Evolutionary conservation across 1,140 invertebrate species (phyloP).

Genomic region (Drosophila jambulina): DNA sequence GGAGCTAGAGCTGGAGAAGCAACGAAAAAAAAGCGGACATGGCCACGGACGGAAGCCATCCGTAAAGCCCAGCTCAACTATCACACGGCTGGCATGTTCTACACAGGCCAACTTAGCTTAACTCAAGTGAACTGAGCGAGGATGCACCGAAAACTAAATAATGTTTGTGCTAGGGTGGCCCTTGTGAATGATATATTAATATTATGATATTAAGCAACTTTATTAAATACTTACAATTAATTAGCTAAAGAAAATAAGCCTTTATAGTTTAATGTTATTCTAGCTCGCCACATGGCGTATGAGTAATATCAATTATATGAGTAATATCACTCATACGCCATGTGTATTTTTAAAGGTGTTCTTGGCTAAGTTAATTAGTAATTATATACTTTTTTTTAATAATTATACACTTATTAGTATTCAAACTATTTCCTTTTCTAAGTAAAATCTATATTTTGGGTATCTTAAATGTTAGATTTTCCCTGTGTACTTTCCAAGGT

Average conservation of each 20-base stretch:
- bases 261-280: too few relatives aligned
- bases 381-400: too few relatives aligned
- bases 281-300: background rate
- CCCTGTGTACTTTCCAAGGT: background rate
- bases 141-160: conserved; percentile 53
- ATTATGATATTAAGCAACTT: too few relatives aligned
- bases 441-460: too few relatives aligned
- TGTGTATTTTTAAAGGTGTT: too few relatives aligned
- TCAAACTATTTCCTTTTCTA: too few relatives aligned
- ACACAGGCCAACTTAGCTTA: conserved; percentile 46
- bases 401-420: too few relatives aligned
- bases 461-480: too few relatives aligned
- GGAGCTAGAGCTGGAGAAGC: background rate
- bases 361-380: too few relatives aligned
- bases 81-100: conserved; percentile 53
- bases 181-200: too few relatives aligned
- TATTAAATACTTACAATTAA: too few relatives aligned
- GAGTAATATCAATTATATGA: background rate
- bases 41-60: conserved; percentile 63
- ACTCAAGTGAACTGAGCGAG: conserved; percentile 44
- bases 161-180: conserved; percentile 32
- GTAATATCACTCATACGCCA: conserved; percentile 13
- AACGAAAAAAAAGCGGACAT: conserved; percentile 29
- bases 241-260: too few relatives aligned
- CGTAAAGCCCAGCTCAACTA: conserved; percentile 58